Conservation (phyloP, 2,888 invertebrate species). For the Nomada ferruginata region DNA sequence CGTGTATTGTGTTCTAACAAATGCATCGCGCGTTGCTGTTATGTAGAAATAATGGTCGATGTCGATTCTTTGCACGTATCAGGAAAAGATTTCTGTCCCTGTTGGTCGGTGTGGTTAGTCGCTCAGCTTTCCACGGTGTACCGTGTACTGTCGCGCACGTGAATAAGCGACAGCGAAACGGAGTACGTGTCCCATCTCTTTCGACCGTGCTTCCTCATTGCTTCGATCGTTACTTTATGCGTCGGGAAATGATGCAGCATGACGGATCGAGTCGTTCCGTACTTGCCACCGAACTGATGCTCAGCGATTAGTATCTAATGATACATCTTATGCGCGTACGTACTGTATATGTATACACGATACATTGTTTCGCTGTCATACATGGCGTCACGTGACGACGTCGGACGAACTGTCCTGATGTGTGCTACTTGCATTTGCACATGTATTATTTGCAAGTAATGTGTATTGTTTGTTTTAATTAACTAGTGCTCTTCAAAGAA, state of each 20-base stretch:
- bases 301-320: conserved; percentile 37
- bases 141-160: conserved; percentile 15
- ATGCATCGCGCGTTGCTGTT: conserved; percentile 27
- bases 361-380: conserved; percentile 11
- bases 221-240: conserved; percentile 21
- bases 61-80: conserved; percentile 44
- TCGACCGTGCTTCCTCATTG: conserved; percentile 48
- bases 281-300: conserved; percentile 41
- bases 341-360: not conserved
- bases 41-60: conserved; percentile 27
- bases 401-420: conserved; percentile 11
- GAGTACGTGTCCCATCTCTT: conserved; percentile 21
- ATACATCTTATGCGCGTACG: conserved; percentile 11
- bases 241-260: conserved; percentile 45
- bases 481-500: not conserved
- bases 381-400: conserved; percentile 21
- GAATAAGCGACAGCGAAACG: conserved; percentile 34
- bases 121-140: conserved; percentile 13
- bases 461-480: not conserved
- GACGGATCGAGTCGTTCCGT: conserved; percentile 24
- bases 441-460: conserved; percentile 3
- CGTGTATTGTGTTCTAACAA: conserved; percentile 27
- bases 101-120: conserved; percentile 1
- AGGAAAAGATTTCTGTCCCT: conserved; percentile 49
- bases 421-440: not conserved